Evolutionary conservation across 2,888 invertebrate genomes (phyloP).

Genomic region (Drosophila birchii): DNA sequence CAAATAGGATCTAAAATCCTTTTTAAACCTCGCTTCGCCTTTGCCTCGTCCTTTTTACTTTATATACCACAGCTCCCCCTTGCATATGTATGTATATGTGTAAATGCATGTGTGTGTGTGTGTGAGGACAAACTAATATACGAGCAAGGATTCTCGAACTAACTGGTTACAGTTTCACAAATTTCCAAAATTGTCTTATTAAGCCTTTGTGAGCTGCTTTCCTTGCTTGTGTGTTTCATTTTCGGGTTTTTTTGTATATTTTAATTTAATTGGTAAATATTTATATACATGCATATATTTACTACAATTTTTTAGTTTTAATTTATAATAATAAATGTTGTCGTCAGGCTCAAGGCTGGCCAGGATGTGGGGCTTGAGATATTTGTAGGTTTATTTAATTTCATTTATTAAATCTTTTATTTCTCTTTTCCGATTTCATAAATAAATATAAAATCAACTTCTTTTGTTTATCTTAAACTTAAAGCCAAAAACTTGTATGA

Average conservation of each 20-base stretch:
- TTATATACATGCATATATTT: too few species aligned
- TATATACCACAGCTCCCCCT: constrained; percentile 11
- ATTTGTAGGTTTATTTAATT: not conserved
- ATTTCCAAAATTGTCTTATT: constrained; percentile 64
- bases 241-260: not conserved
- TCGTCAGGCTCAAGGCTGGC: too few species aligned
- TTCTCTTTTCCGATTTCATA: not conserved
- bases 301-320: too few species aligned
- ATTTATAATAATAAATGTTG: too few species aligned
- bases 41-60: not conserved
- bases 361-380: too few species aligned
- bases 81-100: constrained; percentile 15
- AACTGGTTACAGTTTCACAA: constrained; percentile 62
- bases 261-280: too few species aligned
- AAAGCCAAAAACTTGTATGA: not conserved
- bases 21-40: constrained; percentile 44
- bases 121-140: constrained; percentile 49
- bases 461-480: not conserved
- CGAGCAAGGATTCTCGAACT: constrained; percentile 62
- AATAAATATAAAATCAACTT: not conserved
- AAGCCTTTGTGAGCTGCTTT: constrained; percentile 20
- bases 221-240: constrained; percentile 1
- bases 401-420: not conserved
- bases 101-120: constrained; percentile 24
- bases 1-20: constrained; percentile 81